Base-by-base conservation (phyloP, 2,888 invertebrate species). In the Aphodius sticticus region DNA sequence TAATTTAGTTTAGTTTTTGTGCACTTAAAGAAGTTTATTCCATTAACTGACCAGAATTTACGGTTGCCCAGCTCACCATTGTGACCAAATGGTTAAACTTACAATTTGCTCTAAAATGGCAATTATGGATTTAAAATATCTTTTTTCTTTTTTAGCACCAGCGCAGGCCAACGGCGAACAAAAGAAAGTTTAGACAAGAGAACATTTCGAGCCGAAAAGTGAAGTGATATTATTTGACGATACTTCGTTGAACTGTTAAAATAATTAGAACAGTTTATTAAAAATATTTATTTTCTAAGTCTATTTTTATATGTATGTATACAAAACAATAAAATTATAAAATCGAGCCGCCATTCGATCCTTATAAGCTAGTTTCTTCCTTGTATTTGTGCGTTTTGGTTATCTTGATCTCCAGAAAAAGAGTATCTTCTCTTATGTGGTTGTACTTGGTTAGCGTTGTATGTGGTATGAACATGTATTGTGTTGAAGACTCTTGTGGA, bases 381-480 rank as follows among this genome's bases (percentile, higher is more conserved):
- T 75, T 16, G 12, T 69, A 72, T 79, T 81, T 82, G n/a, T 80
- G 81, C 37, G 79, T 79, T 53, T 86, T 82, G 70, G 84, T 87
- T 15, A 91, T 87, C 82, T 86, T 87, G 37, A 94, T 90, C 85
- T 94, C 93, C 0, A 94, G 81, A 84, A 93, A 94, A 86, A 93
- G 88, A 0, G 91, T 90, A 81, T 94, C 91, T 76, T 93, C 91
- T 84, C 92, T 92, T 0, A 92, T 85, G 81, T 92, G 93, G 70
- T 91, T 90, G 79, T 92, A 90, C 87, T 93, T 92, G 81, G 92
- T 91, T 6, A 94, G 83, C 69, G 91, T 92, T 0, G 91, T 90
- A 86, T 94, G 94, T 0, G 94, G 93, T 81, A 94, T 92, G 87
- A 94, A 94, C 86, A 94, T 91, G 86, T 93, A 93, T 85, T 92